Conservation (phyloP, 2,113 vertebrate genomes). For the Heptranchias perlo region DNA sequence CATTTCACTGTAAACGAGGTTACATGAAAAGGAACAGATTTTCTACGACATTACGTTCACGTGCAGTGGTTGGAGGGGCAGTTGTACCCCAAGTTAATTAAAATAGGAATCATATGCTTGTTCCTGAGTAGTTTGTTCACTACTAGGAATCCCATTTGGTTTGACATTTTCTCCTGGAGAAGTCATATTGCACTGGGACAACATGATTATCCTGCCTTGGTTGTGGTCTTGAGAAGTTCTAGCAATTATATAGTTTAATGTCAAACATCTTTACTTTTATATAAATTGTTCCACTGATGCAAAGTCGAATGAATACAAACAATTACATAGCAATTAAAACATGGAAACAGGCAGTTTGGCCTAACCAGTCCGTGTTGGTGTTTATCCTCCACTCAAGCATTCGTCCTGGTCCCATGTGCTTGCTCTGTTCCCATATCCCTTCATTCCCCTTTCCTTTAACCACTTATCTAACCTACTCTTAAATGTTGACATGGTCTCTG, state of each 20-base stretch:
- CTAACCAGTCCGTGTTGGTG: neutral
- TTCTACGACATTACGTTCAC: neutral
- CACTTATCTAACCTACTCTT: neutral
- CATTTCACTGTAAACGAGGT: slow-evolving; percentile 24
- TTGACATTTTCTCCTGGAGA: neutral
- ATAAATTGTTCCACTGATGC: neutral
- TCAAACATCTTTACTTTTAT: neutral
- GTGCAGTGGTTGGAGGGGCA: neutral
- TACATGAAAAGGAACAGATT: slow-evolving; percentile 28
- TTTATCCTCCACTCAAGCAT: neutral
- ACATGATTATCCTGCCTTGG: neutral
- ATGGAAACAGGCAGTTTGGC: neutral
- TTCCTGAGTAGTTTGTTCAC: slow-evolving; percentile 2
- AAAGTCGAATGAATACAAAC: neutral
- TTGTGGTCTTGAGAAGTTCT: neutral
- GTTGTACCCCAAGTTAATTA: slow-evolving; percentile 25
- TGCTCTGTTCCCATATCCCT: neutral
- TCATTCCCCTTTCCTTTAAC: neutral
- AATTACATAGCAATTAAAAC: neutral
- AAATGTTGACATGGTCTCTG: neutral
- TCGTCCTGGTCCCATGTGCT: neutral
- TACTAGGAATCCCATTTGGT: neutral
- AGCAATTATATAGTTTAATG: neutral
- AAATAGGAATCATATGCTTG: slow-evolving; percentile 21
- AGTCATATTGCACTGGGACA: neutral